Evolutionary conservation across 2,113 vertebrate species (phyloP).

Genomic region (Boulengeromyrus knoepffleri): DNA sequence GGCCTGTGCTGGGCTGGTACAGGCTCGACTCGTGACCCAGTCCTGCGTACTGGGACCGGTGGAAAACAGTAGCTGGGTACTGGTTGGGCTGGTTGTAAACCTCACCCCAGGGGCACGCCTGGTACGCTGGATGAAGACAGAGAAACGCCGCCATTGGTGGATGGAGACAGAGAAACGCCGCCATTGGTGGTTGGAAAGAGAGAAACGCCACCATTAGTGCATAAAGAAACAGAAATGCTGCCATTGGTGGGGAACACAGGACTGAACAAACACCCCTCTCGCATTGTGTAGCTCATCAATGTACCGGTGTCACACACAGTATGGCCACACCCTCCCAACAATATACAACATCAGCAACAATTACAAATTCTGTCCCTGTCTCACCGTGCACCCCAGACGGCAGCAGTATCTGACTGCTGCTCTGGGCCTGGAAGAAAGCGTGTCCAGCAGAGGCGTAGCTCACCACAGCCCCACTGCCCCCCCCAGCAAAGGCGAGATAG

Average conservation of each 20-base stretch:
- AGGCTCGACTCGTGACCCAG: constrained; percentile 33
- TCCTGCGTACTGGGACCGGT: constrained; percentile 37
- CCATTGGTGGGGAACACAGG: neutral
- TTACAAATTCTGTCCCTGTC: neutral
- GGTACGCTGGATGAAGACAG: constrained; percentile 39
- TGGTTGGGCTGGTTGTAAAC: constrained; percentile 49
- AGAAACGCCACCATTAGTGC: neutral
- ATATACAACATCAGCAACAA: neutral
- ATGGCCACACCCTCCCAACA: neutral
- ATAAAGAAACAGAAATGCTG: neutral
- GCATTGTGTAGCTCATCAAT: neutral
- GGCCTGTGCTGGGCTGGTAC: constrained; percentile 27
- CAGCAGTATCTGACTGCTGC: constrained; percentile 53
- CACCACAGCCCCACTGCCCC: constrained; percentile 46
- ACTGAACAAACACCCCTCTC: neutral
- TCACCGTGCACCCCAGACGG: constrained; percentile 52
- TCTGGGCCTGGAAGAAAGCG: constrained; percentile 55
- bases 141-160: neutral
- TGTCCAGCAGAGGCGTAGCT: constrained; percentile 51
- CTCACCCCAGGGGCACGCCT: constrained; percentile 56
- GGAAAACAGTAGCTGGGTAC: constrained; percentile 38
- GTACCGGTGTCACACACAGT: neutral
- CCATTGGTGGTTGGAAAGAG: neutral
- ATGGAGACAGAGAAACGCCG: neutral
- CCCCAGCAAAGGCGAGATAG: constrained; percentile 55